Conservation (phyloP, 2,113 vertebrate species). For the Calyptomena viridis region DNA sequence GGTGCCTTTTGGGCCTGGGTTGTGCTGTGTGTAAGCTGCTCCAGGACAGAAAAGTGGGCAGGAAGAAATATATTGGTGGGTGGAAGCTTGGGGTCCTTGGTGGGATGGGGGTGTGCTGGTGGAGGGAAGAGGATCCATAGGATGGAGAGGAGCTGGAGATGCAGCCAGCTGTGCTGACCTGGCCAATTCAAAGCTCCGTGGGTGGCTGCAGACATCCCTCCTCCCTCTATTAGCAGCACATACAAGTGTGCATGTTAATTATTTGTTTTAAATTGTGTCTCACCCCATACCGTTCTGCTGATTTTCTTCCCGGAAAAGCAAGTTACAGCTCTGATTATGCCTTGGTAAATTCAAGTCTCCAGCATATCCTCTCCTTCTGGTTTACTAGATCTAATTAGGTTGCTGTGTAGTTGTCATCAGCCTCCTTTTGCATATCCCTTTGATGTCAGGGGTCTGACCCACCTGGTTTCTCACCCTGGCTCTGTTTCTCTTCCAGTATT, state of each 20-base stretch:
- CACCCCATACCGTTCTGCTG: neutral
- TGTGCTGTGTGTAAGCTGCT: neutral
- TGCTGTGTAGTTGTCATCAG: neutral
- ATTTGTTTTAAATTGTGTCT: conserved; percentile 4
- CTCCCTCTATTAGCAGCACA: neutral
- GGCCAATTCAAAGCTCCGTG: accelerated
- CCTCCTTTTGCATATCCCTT: neutral
- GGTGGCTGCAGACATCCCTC: neutral
- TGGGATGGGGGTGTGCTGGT: accelerated
- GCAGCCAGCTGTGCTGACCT: neutral
- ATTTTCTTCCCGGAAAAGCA: conserved; percentile 26
- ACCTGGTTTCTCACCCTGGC: conserved; percentile 47
- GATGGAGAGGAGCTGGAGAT: neutral
- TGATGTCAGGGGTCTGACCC: neutral
- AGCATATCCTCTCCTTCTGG: neutral
- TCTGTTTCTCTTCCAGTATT: conserved; percentile 85
- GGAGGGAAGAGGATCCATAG: neutral
- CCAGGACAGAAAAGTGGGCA: neutral
- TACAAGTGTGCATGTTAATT: neutral
- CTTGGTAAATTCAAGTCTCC: neutral
- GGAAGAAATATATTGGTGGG: neutral
- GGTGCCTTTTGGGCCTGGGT: neutral
- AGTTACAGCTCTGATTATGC: neutral
- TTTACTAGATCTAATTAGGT: conserved; percentile 24
- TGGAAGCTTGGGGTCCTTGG: neutral